phyloP scores from a whole-genome alignment of 1,140 invertebrate species.

The Drosophila paulistorum region DNA sequence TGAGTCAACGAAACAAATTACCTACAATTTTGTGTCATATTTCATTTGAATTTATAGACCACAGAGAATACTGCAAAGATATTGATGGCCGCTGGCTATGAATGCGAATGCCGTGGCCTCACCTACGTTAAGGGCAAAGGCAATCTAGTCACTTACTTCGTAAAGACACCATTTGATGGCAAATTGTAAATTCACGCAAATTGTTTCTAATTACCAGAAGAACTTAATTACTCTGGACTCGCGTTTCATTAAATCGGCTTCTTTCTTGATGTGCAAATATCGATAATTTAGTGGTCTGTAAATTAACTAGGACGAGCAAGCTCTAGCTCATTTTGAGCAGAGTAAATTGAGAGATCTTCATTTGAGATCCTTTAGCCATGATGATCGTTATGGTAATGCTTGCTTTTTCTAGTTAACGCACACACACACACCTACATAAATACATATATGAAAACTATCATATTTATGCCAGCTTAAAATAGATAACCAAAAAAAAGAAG shows the following conservation, averaged over 20 bases:
- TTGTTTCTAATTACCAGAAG: slow-evolving; percentile 51
- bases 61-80: slow-evolving; percentile 96
- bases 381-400: not conserved
- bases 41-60: slow-evolving; percentile 51
- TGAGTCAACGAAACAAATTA: no score
- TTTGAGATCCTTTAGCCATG: no score
- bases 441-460: not conserved
- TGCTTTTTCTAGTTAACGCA: not conserved
- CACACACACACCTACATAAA: not conserved
- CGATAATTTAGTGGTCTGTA: no score
- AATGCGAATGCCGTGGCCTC: slow-evolving; percentile 92
- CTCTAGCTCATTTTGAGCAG: no score
- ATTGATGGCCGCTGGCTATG: slow-evolving; percentile 91
- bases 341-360: no score
- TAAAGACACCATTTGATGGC: slow-evolving; percentile 90
- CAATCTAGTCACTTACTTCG: slow-evolving; percentile 95
- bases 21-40: slow-evolving; percentile 1
- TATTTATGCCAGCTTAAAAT: slow-evolving; percentile 9
- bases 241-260: not conserved
- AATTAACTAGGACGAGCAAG: no score
- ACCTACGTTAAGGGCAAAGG: slow-evolving; percentile 98
- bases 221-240: not conserved
- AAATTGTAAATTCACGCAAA: slow-evolving; percentile 74
- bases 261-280: no score
- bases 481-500: not conserved